phyloP scores from a whole-genome alignment of 2,888 invertebrate genomes.

The Anticlea derivata region DNA sequence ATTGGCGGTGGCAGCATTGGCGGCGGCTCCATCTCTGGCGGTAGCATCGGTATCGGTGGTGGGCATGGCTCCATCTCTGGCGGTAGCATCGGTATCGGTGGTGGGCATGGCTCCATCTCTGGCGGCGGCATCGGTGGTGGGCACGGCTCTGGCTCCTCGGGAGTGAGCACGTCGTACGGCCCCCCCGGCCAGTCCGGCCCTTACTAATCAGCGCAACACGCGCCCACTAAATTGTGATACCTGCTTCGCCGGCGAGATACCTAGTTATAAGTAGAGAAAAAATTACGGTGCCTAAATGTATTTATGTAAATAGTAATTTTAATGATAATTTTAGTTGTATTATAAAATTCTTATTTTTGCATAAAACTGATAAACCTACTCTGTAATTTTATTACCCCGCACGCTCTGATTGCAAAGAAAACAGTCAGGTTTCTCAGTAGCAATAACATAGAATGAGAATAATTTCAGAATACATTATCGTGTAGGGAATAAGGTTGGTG shows the following conservation, averaged over 20 bases:
- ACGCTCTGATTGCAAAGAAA: slow-evolving; percentile 14
- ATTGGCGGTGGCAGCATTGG: slow-evolving; percentile 44
- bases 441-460: not conserved
- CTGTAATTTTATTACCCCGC: slow-evolving; percentile 35
- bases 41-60: slow-evolving; percentile 49
- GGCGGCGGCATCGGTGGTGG: slow-evolving; percentile 44
- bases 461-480: not conserved
- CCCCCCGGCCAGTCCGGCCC: slow-evolving; percentile 88
- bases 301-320: slow-evolving; percentile 85
- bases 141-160: slow-evolving; percentile 53
- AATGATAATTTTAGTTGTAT: slow-evolving; percentile 80
- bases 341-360: slow-evolving; percentile 79
- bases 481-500: slow-evolving; percentile 34
- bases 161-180: slow-evolving; percentile 85
- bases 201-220: slow-evolving; percentile 75
- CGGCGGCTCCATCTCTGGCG: slow-evolving; percentile 51
- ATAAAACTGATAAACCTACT: slow-evolving; percentile 72
- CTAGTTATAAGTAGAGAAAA: slow-evolving; percentile 81
- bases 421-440: not conserved
- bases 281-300: slow-evolving; percentile 85
- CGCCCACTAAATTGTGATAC: slow-evolving; percentile 75
- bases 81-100: slow-evolving; percentile 44
- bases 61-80: too few species aligned
- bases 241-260: slow-evolving; percentile 79
- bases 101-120: slow-evolving; percentile 39